Conservation (phyloP, 2,113 vertebrate species). For the Choloepus hoffmanni region DNA sequence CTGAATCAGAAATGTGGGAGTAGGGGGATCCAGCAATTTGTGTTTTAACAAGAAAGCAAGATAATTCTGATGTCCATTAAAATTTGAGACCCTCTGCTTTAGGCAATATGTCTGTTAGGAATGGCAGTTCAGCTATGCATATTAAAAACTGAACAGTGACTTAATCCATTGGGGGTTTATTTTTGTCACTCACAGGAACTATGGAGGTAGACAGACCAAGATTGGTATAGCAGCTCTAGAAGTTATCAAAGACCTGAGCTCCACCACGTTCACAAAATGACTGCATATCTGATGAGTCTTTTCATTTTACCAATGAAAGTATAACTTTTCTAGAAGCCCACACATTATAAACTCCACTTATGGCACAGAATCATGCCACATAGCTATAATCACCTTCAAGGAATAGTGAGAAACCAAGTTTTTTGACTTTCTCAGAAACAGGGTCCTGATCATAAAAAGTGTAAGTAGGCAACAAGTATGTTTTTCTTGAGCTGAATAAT, state of each 20-base stretch:
- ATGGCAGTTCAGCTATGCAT: background rate
- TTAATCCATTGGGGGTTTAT: background rate
- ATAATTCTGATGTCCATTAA: background rate
- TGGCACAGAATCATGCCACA: background rate
- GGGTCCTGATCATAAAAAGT: background rate
- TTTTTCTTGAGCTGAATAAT: constrained; percentile 1
- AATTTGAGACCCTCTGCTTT: background rate
- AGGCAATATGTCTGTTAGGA: background rate
- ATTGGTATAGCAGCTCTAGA: background rate
- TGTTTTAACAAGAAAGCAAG: background rate
- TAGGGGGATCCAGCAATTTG: background rate
- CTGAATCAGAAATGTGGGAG: background rate
- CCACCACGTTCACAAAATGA: background rate
- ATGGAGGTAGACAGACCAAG: background rate
- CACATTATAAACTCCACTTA: background rate
- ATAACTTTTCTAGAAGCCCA: constrained; percentile 3
- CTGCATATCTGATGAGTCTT: background rate
- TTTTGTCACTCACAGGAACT: background rate
- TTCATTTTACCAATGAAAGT: background rate
- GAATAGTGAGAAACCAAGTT: background rate
- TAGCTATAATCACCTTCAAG: background rate
- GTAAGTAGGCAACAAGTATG: background rate
- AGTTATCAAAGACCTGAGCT: background rate
- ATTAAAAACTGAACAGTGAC: background rate
- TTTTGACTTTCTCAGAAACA: background rate